phyloP scores from a whole-genome alignment of 2,888 invertebrate species.

The Ommatoiulus sabulosus region DNA sequence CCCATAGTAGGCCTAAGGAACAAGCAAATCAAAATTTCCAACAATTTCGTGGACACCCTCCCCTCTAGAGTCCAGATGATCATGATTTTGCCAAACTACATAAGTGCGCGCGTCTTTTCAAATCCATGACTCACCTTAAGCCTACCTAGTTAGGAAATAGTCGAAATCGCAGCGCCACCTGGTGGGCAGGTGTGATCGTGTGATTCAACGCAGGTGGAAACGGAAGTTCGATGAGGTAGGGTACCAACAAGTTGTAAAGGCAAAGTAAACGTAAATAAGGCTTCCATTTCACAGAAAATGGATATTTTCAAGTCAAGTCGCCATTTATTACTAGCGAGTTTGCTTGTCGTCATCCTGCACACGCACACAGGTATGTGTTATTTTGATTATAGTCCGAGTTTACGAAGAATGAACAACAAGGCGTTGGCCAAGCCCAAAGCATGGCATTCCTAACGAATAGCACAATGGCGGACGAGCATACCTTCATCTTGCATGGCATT shows the following conservation, averaged over 20 bases:
- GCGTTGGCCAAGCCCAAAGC: background rate
- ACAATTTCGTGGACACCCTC: too few relatives aligned
- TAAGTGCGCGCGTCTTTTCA: background rate
- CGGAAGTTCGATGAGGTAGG: background rate
- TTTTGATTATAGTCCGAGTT: background rate
- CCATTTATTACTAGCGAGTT: background rate
- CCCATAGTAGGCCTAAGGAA: too few relatives aligned
- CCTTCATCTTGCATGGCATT: background rate
- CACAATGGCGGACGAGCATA: constrained; percentile 59
- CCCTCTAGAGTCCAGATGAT: too few relatives aligned
- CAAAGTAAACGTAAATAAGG: background rate
- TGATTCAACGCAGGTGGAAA: background rate
- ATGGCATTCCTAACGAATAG: background rate
- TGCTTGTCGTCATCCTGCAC: background rate
- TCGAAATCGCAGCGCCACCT: background rate
- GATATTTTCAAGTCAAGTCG: background rate
- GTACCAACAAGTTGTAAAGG: background rate
- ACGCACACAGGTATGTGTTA: background rate
- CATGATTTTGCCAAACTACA: too few relatives aligned
- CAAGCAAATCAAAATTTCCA: too few relatives aligned
- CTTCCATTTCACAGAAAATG: background rate
- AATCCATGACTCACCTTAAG: too few relatives aligned
- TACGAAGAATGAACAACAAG: too few relatives aligned
- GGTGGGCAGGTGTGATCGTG: background rate
- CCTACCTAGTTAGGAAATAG: background rate